Conservation (phyloP, 1,140 invertebrate species). For the Scaptomyza montana region DNA sequence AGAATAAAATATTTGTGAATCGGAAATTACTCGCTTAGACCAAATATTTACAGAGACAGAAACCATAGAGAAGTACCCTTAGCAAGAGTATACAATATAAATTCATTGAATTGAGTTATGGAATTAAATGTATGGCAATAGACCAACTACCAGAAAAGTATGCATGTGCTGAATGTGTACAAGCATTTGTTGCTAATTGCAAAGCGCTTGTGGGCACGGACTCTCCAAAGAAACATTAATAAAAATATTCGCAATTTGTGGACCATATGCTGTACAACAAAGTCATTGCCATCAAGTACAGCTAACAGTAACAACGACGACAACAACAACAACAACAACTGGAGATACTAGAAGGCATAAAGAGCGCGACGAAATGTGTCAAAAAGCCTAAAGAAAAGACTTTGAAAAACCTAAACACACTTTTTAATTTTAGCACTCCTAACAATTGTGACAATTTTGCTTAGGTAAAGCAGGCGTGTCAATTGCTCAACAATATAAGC, state of each 20-base stretch:
- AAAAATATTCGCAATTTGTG: slow-evolving; percentile 28
- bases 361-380: slow-evolving; percentile 59
- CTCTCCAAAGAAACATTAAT: neutral
- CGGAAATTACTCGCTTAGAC: too few species aligned
- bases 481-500: slow-evolving; percentile 77
- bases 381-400: slow-evolving; percentile 49
- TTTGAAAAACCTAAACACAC: slow-evolving; percentile 56
- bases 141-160: neutral
- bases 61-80: too few species aligned
- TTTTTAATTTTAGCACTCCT: slow-evolving; percentile 76
- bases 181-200: slow-evolving; percentile 30
- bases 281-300: slow-evolving; percentile 57
- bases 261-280: slow-evolving; percentile 27
- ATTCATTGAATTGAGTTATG: slow-evolving; percentile 30
- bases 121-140: slow-evolving; percentile 28
- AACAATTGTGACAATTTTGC: slow-evolving; percentile 73
- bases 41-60: too few species aligned
- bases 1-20: too few species aligned
- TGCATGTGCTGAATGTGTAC: neutral
- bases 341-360: slow-evolving; percentile 34
- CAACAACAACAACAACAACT: slow-evolving; percentile 7
- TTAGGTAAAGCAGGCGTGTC: slow-evolving; percentile 72
- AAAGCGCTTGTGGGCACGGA: slow-evolving; percentile 21
- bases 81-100: neutral
- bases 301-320: slow-evolving; percentile 7